Evolutionary conservation across 2,888 invertebrate genomes (phyloP).

Genomic region (Ophion ellenae): DNA sequence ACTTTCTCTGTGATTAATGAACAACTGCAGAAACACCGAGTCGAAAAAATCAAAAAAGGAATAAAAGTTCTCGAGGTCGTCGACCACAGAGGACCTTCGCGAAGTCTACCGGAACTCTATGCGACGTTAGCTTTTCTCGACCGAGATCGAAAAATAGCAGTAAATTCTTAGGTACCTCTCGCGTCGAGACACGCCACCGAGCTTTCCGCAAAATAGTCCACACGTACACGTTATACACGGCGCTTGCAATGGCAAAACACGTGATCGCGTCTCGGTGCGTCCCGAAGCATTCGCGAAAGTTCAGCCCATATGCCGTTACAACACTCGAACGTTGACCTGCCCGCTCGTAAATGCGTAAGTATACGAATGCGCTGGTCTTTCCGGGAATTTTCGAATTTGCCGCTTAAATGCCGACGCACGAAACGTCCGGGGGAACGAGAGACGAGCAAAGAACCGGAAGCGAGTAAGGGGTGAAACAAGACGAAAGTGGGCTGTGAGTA

Average conservation of each 20-base stretch:
- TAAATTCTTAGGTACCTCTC: conserved; percentile 51
- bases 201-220: conserved; percentile 2
- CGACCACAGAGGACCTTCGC: conserved; percentile 28
- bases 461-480: background rate
- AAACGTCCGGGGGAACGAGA: conserved; percentile 6
- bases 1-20: too few relatives aligned
- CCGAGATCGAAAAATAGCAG: conserved; percentile 55
- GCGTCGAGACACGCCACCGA: conserved; percentile 7
- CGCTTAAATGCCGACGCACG: conserved; percentile 37
- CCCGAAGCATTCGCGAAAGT: background rate
- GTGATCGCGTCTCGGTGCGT: background rate
- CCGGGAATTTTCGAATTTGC: conserved; percentile 51
- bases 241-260: background rate
- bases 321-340: background rate
- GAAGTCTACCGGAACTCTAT: conserved; percentile 5
- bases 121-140: conserved; percentile 44
- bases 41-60: background rate
- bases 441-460: conserved; percentile 8
- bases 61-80: conserved; percentile 17
- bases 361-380: background rate
- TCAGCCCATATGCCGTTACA: background rate
- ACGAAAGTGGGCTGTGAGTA: too few relatives aligned
- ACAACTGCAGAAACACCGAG: too few relatives aligned
- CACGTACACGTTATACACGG: background rate
- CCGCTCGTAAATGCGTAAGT: background rate